A percentile compares a stretch with the other conserved stretches of the same genome.
These are phyloP conservation scores for Albula glossodonta DNA, from an alignment of 2,113 vertebrate genomes.

Conservation along the genomic window DNA sequence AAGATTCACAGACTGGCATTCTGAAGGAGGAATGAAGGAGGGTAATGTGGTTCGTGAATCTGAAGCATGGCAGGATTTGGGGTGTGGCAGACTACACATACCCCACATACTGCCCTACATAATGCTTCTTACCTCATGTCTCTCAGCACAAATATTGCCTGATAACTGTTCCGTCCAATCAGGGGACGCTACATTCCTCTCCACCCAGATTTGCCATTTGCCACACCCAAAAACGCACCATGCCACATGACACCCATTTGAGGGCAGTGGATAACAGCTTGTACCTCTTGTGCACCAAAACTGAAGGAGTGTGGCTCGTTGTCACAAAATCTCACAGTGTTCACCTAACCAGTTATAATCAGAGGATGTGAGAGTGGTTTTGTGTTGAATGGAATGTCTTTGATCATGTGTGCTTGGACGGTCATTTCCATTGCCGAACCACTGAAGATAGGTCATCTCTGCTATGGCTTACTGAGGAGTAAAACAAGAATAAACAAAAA, in stretches of 20 bases:
- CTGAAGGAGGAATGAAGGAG: not conserved
- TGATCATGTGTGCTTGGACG: too few relatives aligned
- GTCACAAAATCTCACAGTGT: not conserved
- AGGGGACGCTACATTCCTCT: not conserved
- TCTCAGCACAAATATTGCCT: not conserved
- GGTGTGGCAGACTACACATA: not conserved
- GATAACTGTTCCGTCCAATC: not conserved
- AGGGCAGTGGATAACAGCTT: not conserved
- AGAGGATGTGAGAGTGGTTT: too few relatives aligned
- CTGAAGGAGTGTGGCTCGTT: not conserved
- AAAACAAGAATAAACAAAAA: not conserved
- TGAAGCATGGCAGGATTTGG: slow-evolving; percentile 2
- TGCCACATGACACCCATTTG: not conserved
- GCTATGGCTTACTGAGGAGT: not conserved
- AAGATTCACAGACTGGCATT: not conserved
- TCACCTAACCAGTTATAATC: not conserved
- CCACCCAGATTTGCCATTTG: not conserved
- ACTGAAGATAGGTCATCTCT: not conserved
- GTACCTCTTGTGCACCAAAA: not conserved
- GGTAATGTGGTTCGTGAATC: too few relatives aligned
- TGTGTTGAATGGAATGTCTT: too few relatives aligned
- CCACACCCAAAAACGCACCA: not conserved
- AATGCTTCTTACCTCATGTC: not conserved
- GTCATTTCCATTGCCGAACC: not conserved
- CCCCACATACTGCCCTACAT: not conserved